Percentiles rank a stretch among this genome's conserved stretches.
These are phyloP conservation scores for Drosophila serrata DNA, from an alignment of 1,140 invertebrate species.

Conservation along the genomic window DNA sequence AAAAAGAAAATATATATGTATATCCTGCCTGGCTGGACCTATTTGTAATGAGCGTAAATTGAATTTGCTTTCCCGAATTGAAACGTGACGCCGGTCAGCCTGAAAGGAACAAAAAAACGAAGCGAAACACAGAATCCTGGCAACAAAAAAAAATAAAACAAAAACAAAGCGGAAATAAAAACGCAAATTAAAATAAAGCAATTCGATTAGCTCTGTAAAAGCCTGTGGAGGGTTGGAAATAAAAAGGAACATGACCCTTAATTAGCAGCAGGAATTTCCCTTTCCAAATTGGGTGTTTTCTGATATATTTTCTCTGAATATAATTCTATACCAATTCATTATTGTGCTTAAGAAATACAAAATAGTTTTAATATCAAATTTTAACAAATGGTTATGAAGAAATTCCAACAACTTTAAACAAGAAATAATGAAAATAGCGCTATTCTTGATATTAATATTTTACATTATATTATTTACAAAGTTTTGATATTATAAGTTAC, in stretches of 20 bases:
- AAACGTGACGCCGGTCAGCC: conserved; percentile 35
- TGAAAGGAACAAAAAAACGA: not conserved
- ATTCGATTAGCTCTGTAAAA: conserved; percentile 41
- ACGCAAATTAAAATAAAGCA: conserved; percentile 58
- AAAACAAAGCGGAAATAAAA: conserved; percentile 19
- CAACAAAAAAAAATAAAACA: conserved; percentile 5
- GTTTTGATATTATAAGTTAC: too few species aligned
- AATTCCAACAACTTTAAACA: not conserved
- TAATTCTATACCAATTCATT: not conserved
- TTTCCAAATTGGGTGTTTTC: not conserved
- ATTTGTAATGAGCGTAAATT: conserved; percentile 53
- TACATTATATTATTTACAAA: too few species aligned
- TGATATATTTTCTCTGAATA: not conserved
- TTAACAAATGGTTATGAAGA: not conserved
- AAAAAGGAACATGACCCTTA: conserved; percentile 5
- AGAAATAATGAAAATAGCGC: not conserved
- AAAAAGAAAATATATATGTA: not conserved
- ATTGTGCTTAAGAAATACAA: not conserved
- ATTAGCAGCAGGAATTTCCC: conserved; percentile 7
- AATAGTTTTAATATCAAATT: not conserved
- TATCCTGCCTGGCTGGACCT: conserved; percentile 12
- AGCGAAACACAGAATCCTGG: not conserved
- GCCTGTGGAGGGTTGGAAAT: not conserved
- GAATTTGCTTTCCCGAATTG: conserved; percentile 31
- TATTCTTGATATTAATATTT: too few species aligned